Conservation (phyloP, 2,797 vertebrate species). For the Oryzias sinensis region DNA sequence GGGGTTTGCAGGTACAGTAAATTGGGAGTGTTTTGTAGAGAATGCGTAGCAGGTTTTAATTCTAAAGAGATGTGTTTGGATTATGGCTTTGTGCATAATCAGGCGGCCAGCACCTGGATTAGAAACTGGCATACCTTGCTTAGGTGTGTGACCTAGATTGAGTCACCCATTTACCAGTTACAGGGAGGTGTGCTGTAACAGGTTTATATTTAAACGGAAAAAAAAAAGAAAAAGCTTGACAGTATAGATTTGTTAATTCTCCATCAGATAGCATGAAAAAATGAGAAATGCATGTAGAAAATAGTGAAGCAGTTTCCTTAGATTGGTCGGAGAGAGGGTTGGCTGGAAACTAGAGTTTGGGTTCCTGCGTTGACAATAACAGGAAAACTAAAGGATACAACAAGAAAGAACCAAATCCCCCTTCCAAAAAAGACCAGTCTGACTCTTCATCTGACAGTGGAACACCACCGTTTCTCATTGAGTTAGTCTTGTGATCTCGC, state of each 20-base stretch:
- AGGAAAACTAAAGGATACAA: constrained; percentile 66
- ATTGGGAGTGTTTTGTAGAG: too few relatives aligned
- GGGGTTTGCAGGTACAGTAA: too few relatives aligned
- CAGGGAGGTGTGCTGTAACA: too few relatives aligned
- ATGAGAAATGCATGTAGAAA: background rate
- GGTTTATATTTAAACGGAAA: background rate
- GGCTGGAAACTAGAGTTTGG: constrained; percentile 26
- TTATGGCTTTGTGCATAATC: too few relatives aligned
- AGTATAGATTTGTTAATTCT: background rate
- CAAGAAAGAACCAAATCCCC: background rate
- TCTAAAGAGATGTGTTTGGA: too few relatives aligned
- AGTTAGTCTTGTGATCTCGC: too few relatives aligned
- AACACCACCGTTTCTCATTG: too few relatives aligned
- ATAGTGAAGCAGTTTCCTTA: background rate
- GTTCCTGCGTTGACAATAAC: constrained; percentile 71
- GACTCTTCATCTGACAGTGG: constrained; percentile 5
- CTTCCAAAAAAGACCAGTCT: background rate
- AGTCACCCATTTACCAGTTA: too few relatives aligned
- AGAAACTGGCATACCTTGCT: too few relatives aligned
- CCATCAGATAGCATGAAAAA: background rate
- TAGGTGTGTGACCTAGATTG: too few relatives aligned
- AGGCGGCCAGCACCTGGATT: too few relatives aligned
- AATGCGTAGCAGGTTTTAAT: too few relatives aligned
- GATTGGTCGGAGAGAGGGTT: constrained; percentile 21
- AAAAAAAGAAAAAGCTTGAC: background rate